These are phyloP conservation scores for Corvus cornix DNA, from an alignment of 2,113 vertebrate species.

Conservation along the genomic window DNA sequence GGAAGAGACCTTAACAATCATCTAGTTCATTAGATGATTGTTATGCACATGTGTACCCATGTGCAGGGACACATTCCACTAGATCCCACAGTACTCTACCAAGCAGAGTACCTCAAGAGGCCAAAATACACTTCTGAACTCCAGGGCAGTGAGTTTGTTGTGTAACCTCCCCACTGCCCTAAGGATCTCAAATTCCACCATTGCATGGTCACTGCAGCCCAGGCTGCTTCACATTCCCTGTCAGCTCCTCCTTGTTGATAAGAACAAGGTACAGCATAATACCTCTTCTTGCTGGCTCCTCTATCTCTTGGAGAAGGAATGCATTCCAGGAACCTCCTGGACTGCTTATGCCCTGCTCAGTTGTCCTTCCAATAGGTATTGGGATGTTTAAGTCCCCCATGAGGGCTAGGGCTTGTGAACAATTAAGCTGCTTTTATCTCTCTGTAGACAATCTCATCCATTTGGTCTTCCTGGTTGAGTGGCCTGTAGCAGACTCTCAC, in stretches of 20 bases:
- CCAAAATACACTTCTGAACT: neutral
- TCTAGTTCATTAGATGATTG: too few species aligned
- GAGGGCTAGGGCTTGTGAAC: neutral
- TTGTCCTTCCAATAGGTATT: neutral
- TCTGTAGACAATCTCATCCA: accelerated
- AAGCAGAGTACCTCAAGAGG: neutral
- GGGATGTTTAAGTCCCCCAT: neutral
- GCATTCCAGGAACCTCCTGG: neutral
- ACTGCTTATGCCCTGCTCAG: neutral
- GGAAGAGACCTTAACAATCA: neutral
- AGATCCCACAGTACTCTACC: neutral
- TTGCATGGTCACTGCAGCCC: neutral
- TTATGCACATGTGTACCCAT: too few species aligned
- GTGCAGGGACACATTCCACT: neutral
- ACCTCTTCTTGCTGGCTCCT: neutral
- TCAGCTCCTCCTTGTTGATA: too few species aligned
- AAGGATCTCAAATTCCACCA: neutral
- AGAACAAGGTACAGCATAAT: neutral
- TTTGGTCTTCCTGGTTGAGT: neutral
- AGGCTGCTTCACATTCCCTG: neutral
- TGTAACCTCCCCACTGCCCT: neutral
- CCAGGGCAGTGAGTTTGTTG: neutral
- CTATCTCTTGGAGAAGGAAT: neutral
- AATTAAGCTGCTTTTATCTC: neutral
- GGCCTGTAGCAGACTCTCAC: neutral